Base-by-base conservation (phyloP, 2,113 vertebrate species). In the Notarius lentiginosus region DNA sequence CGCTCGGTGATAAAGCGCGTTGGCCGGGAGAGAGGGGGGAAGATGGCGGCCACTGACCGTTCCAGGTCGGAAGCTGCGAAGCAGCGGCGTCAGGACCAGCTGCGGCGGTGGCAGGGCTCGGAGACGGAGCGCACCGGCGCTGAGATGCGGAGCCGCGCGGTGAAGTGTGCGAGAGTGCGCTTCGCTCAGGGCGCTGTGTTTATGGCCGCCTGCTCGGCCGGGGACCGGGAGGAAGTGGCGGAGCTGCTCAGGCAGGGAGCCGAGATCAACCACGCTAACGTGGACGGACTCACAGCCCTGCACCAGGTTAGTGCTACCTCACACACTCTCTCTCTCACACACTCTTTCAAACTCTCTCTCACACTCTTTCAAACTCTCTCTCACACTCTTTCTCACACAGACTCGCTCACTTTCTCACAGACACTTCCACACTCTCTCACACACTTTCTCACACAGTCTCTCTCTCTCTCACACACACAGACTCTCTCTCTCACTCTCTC, bases 21-120 rank as follows among this genome's bases (percentile, higher is more conserved):
- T 94, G 92, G 92, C 94, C 95, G 93, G 93, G 93, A 94, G 94
- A 95, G 91, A 94, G 92, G 90, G 94, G 92, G 95, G 95, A 96
- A 96, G 94, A 96, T 96, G 95, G 95, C 95, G 95, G 95, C 95
- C 90, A 96, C 95, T 91, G 96, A 96, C 95, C 95, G 95, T 92
- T 96, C 95, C 94, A 94, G 95, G 94, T 96, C 95, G 92, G 95
- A 96, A 93, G 95, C 95, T 90, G 95, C 96, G 65, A 95, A 95
- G 89, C 95, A 96, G 92, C 94, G 96, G 90, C 92, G 96, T 55
- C 93, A 95, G 93, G 95, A 96, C 89, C 96, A 96, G 93, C 92
- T 96, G 88, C 95, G 93, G 90, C 92, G 95, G 89, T 96, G 96
- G 96, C 85, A 92, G 80, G 95, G 93, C 76, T 96, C 95, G 5